These are phyloP conservation scores for Psophia crepitans DNA, from an alignment of 2,113 vertebrate species.

Conservation along the genomic window DNA sequence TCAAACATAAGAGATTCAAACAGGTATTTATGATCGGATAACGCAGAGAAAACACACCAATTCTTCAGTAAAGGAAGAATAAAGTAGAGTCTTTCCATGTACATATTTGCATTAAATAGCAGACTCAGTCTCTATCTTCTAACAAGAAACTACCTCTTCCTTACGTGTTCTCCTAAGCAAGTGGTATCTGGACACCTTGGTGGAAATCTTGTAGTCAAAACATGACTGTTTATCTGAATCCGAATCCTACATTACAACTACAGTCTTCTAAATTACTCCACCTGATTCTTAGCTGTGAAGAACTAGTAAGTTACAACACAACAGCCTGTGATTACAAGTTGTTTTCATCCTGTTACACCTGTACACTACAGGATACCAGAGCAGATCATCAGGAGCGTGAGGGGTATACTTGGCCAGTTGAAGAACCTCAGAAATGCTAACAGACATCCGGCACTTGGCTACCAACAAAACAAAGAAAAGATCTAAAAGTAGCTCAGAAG, in stretches of 20 bases:
- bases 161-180: not conserved
- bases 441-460: not conserved
- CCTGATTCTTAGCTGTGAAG: not conserved
- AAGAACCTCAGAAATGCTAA: not conserved
- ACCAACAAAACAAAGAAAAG: not conserved
- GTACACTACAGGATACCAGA: not conserved
- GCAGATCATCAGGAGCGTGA: not conserved
- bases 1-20: not conserved
- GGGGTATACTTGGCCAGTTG: not conserved
- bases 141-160: not conserved
- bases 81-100: not conserved
- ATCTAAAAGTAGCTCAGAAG: not conserved
- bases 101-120: not conserved
- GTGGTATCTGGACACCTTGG: not conserved
- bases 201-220: not conserved
- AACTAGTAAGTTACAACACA: not conserved
- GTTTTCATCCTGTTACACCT: not conserved
- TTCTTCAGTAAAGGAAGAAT: not conserved
- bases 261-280: not conserved
- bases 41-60: not conserved
- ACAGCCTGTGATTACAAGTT: not conserved
- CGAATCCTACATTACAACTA: not conserved
- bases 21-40: not conserved
- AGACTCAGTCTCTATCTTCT: not conserved
- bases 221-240: not conserved